These are phyloP conservation scores for Sinella curviseta DNA, from an alignment of 1,140 invertebrate species.

Conservation along the genomic window DNA sequence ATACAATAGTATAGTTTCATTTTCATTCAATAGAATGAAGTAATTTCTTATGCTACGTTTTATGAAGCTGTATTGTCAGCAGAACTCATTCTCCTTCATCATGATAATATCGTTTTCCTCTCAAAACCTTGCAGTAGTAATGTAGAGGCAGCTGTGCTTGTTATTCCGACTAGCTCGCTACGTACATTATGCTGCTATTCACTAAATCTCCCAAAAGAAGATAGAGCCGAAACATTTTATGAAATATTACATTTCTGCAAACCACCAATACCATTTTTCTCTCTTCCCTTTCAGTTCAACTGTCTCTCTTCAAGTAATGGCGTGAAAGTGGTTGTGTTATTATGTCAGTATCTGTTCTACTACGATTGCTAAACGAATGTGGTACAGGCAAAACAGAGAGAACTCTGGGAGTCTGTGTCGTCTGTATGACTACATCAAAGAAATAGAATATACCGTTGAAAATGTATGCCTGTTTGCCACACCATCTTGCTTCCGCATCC, in stretches of 20 bases:
- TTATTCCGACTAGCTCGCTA: too few relatives aligned
- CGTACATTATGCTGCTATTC: neutral
- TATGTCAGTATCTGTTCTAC: too few relatives aligned
- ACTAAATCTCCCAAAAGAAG: constrained; percentile 9
- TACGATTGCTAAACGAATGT: too few relatives aligned
- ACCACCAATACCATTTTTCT: neutral
- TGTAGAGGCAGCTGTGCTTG: neutral
- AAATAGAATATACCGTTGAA: neutral
- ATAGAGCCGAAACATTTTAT: constrained; percentile 8
- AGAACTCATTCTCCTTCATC: too few relatives aligned
- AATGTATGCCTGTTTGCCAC: neutral
- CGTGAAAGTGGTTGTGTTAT: too few relatives aligned
- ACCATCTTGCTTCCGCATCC: constrained; percentile 16
- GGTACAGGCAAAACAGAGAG: too few relatives aligned
- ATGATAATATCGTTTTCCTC: too few relatives aligned
- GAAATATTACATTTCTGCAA: constrained; percentile 9
- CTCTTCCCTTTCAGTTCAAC: neutral
- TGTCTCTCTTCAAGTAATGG: too few relatives aligned
- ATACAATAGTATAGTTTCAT: too few relatives aligned
- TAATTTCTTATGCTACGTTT: too few relatives aligned
- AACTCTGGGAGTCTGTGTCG: neutral
- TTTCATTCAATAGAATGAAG: too few relatives aligned
- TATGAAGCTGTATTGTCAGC: too few relatives aligned
- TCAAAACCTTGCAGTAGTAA: neutral
- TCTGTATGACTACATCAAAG: neutral